Percentiles rank a stretch among this genome's conserved stretches.
Evolutionary conservation across 2,888 invertebrate species (phyloP).

Genomic region (Conchocele bisecta): DNA sequence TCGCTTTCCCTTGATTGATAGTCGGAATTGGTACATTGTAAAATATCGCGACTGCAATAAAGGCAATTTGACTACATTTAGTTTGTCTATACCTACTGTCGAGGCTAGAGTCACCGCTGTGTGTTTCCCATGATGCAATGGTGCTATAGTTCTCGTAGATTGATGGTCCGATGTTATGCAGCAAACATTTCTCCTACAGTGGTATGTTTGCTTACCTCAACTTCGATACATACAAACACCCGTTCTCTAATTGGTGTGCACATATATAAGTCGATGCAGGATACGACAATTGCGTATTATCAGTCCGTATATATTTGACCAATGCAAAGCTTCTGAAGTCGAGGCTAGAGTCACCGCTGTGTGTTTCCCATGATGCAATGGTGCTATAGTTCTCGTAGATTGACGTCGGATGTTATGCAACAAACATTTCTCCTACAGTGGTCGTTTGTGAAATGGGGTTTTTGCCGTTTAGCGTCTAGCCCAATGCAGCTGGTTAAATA

Average conservation of each 20-base stretch:
- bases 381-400: constrained; percentile 35
- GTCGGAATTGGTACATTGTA: too few relatives aligned
- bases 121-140: constrained; percentile 22
- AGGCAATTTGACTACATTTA: background rate
- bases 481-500: too few relatives aligned
- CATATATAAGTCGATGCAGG: too few relatives aligned
- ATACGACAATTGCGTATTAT: too few relatives aligned
- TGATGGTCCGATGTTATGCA: constrained; percentile 33
- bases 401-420: constrained; percentile 33
- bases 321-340: too few relatives aligned
- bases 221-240: too few relatives aligned
- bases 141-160: constrained; percentile 35
- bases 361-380: constrained; percentile 22
- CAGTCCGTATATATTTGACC: too few relatives aligned
- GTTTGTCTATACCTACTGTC: background rate
- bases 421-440: constrained; percentile 6
- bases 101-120: constrained; percentile 5
- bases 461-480: too few relatives aligned
- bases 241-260: too few relatives aligned
- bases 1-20: too few relatives aligned
- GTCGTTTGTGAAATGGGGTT: too few relatives aligned
- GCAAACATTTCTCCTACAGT: constrained; percentile 6
- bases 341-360: constrained; percentile 5
- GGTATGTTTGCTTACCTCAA: constrained; percentile 23
- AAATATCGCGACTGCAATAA: too few relatives aligned